These are phyloP conservation scores for Papilio elwesi DNA, from an alignment of 2,888 invertebrate genomes.

Conservation along the genomic window DNA sequence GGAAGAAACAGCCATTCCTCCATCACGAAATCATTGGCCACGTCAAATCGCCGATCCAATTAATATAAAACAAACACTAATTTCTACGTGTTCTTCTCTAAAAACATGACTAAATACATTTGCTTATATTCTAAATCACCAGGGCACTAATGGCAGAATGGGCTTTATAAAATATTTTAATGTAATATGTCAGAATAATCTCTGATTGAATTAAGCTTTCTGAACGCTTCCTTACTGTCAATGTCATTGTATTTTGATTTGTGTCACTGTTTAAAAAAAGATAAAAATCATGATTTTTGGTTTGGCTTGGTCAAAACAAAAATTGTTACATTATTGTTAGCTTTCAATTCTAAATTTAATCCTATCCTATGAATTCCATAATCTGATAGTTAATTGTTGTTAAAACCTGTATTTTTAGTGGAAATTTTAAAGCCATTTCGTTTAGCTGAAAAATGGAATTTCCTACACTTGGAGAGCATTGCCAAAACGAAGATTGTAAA, in stretches of 20 bases:
- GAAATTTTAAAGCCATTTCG: conserved; percentile 8
- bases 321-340: background rate
- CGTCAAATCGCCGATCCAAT: too few relatives aligned
- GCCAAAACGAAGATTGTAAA: conserved; percentile 85
- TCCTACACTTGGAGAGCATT: conserved; percentile 88
- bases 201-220: background rate
- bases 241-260: background rate
- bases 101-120: too few relatives aligned
- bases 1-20: too few relatives aligned
- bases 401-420: background rate
- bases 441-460: conserved; percentile 85
- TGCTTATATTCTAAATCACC: too few relatives aligned
- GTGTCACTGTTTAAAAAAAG: conserved; percentile 5
- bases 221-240: background rate
- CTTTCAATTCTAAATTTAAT: background rate
- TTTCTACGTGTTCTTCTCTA: too few relatives aligned
- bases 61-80: too few relatives aligned
- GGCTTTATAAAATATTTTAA: too few relatives aligned
- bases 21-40: too few relatives aligned
- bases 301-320: background rate
- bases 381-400: background rate
- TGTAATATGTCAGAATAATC: too few relatives aligned
- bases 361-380: background rate
- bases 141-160: background rate
- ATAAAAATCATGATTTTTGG: background rate